Percentiles rank a stretch among this genome's conserved stretches.
phyloP scores from a whole-genome alignment of 1,140 invertebrate species.

The Wasmannia auropunctata region DNA sequence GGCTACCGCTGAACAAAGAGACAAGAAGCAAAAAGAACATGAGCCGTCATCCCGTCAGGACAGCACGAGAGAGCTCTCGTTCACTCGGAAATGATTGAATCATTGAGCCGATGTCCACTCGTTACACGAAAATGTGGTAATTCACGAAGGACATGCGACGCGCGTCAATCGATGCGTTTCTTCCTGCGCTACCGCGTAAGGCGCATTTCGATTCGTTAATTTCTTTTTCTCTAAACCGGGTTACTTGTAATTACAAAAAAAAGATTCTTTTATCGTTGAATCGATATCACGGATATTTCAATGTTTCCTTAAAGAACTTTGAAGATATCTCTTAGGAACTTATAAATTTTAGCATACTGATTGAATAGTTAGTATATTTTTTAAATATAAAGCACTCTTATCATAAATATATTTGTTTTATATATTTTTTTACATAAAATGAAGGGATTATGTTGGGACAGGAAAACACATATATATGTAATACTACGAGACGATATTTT shows the following conservation, averaged over 20 bases:
- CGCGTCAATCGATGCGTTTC: neutral
- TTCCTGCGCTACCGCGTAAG: neutral
- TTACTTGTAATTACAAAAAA: neutral
- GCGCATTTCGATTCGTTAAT: neutral
- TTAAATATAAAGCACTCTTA: neutral
- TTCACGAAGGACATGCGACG: neutral
- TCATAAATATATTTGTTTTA: neutral
- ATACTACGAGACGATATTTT: constrained; percentile 58
- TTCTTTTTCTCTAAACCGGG: neutral
- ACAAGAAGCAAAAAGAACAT: constrained; percentile 63
- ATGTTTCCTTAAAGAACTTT: neutral
- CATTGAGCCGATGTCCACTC: constrained; percentile 24
- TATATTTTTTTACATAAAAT: neutral
- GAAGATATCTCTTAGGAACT: neutral
- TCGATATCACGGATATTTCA: neutral
- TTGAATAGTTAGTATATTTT: neutral
- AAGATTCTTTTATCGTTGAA: neutral
- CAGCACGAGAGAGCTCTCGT: constrained; percentile 35
- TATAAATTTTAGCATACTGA: neutral
- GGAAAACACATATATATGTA: neutral
- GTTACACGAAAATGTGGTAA: constrained; percentile 37
- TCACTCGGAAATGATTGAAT: constrained; percentile 57
- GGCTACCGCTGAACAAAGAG: constrained; percentile 73
- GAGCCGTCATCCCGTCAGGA: constrained; percentile 61
- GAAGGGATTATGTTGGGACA: neutral